Conservation (phyloP, 2,888 invertebrate species). For the Mechanitis messenoides region DNA sequence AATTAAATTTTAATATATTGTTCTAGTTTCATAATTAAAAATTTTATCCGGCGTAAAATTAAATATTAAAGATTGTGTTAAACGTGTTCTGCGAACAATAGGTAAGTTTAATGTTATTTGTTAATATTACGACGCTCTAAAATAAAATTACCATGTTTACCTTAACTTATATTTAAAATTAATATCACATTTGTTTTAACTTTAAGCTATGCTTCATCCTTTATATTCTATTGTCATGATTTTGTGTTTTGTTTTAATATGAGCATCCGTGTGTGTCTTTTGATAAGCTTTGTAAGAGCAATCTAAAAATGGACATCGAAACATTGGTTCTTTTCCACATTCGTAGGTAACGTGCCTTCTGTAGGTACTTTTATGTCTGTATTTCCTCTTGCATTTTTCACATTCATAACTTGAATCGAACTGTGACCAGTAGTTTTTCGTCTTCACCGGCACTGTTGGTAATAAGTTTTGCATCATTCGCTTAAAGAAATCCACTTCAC, state of each 20-base stretch:
- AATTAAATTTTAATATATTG: not conserved
- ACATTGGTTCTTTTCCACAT: slow-evolving; percentile 79
- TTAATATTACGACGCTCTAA: slow-evolving; percentile 6
- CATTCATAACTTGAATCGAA: slow-evolving; percentile 74
- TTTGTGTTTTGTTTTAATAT: slow-evolving; percentile 73
- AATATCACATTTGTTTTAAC: slow-evolving; percentile 61
- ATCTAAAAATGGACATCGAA: slow-evolving; percentile 67
- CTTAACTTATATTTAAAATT: slow-evolving; percentile 44
- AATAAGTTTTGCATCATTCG: slow-evolving; percentile 70
- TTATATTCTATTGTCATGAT: slow-evolving; percentile 77
- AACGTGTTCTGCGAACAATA: no score
- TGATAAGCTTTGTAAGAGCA: slow-evolving; percentile 72
- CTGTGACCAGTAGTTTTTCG: slow-evolving; percentile 70
- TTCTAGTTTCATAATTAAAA: no score
- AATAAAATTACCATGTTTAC: slow-evolving; percentile 27
- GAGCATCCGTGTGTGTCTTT: slow-evolving; percentile 72
- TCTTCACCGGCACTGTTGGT: slow-evolving; percentile 70
- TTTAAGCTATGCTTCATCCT: slow-evolving; percentile 44
- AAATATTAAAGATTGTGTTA: no score
- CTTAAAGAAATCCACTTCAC: slow-evolving; percentile 73
- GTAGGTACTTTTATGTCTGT: slow-evolving; percentile 84
- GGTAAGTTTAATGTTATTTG: not conserved
- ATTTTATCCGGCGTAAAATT: no score
- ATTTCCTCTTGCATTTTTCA: slow-evolving; percentile 82
- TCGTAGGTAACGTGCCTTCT: slow-evolving; percentile 82